These are phyloP conservation scores for Cassiopea xamachana DNA, from an alignment of 30 jellyfish, hydroid and myxozoan genomes.

Conservation along the genomic window DNA sequence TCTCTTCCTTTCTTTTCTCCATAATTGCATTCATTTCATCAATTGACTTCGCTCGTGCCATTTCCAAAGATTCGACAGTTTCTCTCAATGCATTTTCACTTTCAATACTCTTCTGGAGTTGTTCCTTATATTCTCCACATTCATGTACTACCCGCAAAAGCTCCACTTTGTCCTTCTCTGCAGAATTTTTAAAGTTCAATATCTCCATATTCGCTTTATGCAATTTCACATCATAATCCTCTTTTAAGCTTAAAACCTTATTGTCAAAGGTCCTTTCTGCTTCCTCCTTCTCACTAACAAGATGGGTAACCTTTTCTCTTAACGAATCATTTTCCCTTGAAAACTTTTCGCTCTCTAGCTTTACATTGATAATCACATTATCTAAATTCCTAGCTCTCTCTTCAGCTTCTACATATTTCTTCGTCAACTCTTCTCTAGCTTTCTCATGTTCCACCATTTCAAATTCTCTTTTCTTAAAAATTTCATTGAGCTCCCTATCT, in stretches of 20 bases:
- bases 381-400: not conserved
- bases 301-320: conserved; percentile 13
- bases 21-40: not conserved
- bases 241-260: not conserved
- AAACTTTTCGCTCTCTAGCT: not conserved
- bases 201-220: conserved; percentile 14
- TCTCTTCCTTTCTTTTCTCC: conserved; percentile 1
- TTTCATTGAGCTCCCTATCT: conserved; percentile 6
- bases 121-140: conserved; percentile 9
- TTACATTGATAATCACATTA: not conserved
- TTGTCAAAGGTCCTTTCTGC: conserved; percentile 4
- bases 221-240: conserved; percentile 31
- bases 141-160: conserved; percentile 38
- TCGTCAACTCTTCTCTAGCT: conserved; percentile 18
- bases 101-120: conserved; percentile 2
- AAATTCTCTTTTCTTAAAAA: not conserved
- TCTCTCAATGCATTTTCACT: conserved; percentile 1
- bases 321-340: conserved; percentile 6
- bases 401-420: conserved; percentile 9
- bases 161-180: conserved; percentile 48
- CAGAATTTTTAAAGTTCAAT: conserved; percentile 24
- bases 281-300: conserved; percentile 5
- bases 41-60: conserved; percentile 8
- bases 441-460: conserved; percentile 5
- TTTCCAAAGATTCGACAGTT: conserved; percentile 4